Conservation (phyloP, 2,888 invertebrate genomes). For the Drosophila tanythrix region DNA sequence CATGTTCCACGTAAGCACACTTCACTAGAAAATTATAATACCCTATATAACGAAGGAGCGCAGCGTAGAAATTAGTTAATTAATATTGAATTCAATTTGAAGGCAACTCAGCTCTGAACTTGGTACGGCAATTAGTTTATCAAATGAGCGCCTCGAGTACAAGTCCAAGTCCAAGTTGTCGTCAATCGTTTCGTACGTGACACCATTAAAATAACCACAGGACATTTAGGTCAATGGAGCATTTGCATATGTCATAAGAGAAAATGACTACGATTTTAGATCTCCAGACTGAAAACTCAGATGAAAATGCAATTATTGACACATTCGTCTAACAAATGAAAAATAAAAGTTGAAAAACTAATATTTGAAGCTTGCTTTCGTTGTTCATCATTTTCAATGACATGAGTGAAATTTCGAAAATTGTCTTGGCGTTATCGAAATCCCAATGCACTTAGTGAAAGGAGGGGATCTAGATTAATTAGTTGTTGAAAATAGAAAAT, state of each 20-base stretch:
- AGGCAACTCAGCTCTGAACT: slow-evolving; percentile 22
- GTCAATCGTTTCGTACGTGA: slow-evolving; percentile 55
- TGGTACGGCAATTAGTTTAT: slow-evolving; percentile 65
- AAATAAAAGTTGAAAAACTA: not conserved
- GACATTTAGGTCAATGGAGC: not conserved
- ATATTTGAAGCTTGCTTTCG: not conserved
- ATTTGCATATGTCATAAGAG: not conserved
- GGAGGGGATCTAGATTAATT: not conserved
- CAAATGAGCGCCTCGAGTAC: slow-evolving; percentile 63
- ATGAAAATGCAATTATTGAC: not conserved
- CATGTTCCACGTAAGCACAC: not conserved
- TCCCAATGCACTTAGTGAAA: not conserved
- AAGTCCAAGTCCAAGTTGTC: slow-evolving; percentile 6
- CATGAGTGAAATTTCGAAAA: not conserved
- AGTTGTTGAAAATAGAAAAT: not conserved
- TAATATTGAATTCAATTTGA: slow-evolving; percentile 74
- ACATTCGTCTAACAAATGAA: not conserved
- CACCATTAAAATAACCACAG: slow-evolving; percentile 32
- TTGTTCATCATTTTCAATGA: not conserved
- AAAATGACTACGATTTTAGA: not conserved
- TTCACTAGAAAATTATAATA: not conserved
- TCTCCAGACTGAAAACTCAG: not conserved
- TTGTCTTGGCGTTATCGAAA: not conserved
- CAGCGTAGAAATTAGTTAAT: slow-evolving; percentile 71
- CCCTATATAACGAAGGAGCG: slow-evolving; percentile 34